Evolutionary conservation across 1,140 invertebrate species (phyloP).

Genomic region (Anagrus nilaparvatae): DNA sequence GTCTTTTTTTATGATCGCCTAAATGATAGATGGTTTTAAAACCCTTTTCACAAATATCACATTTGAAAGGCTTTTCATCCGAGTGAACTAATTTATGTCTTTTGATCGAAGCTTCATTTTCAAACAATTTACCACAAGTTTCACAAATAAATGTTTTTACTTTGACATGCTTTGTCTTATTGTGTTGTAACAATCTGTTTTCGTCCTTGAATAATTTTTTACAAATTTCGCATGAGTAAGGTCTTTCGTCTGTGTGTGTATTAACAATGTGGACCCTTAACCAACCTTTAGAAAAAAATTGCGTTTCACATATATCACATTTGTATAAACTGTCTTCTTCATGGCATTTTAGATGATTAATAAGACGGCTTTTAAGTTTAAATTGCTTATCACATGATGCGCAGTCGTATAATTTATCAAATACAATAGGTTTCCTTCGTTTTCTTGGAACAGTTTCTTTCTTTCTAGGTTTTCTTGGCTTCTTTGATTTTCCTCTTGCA

Average conservation of each 20-base stretch:
- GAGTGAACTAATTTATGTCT: slow-evolving; percentile 60
- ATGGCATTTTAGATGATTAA: no score
- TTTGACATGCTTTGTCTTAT: slow-evolving; percentile 61
- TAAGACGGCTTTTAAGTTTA: no score
- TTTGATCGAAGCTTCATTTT: slow-evolving; percentile 51
- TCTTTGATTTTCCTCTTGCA: no score
- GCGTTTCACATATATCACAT: no score
- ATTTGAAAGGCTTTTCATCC: slow-evolving; percentile 60
- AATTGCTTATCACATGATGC: no score
- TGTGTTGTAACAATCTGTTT: slow-evolving; percentile 53
- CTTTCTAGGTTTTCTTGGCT: no score
- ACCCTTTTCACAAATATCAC: slow-evolving; percentile 59
- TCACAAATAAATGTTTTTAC: slow-evolving; percentile 73
- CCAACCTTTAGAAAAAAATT: no score
- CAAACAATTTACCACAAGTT: slow-evolving; percentile 52
- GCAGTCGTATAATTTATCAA: no score
- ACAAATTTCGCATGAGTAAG: slow-evolving; percentile 51
- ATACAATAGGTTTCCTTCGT: no score
- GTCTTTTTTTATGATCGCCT: slow-evolving; percentile 61
- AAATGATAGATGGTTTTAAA: slow-evolving; percentile 58
- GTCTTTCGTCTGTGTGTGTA: slow-evolving; percentile 63
- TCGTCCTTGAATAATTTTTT: slow-evolving; percentile 54
- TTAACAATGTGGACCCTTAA: no score
- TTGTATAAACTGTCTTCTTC: no score
- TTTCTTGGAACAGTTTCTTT: no score